Evolutionary conservation across 2,797 vertebrate species (phyloP).

Genomic region (Hylomyscus alleni): DNA sequence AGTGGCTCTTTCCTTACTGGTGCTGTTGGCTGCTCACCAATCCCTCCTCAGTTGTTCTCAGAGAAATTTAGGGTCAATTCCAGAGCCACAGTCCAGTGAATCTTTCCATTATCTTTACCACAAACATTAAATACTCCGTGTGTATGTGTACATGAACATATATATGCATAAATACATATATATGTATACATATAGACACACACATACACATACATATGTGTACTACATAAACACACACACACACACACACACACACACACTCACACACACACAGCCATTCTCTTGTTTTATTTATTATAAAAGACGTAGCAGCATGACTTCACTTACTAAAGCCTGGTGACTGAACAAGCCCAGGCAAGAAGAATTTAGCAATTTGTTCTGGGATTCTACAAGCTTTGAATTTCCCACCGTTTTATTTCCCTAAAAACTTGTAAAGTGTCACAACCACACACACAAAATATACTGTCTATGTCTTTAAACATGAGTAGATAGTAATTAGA

Average conservation of each 20-base stretch:
- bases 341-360: constrained; percentile 82
- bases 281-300: constrained; percentile 80
- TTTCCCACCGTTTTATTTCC: constrained; percentile 80
- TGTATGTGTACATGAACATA: no score
- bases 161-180: no score
- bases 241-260: no score
- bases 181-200: no score
- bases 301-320: constrained; percentile 70
- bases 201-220: no score
- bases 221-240: no score
- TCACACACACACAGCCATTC: background rate
- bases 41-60: background rate
- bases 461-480: constrained; percentile 33
- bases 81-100: background rate
- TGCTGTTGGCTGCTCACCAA: background rate
- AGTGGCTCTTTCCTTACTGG: background rate
- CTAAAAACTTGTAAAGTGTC: constrained; percentile 44
- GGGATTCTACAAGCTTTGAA: constrained; percentile 77
- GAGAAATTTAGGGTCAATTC: constrained; percentile 9
- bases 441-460: constrained; percentile 9
- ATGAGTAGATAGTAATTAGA: constrained; percentile 66
- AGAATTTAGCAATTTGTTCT: constrained; percentile 75
- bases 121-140: background rate
- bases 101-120: constrained; percentile 14
- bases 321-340: constrained; percentile 72